These are phyloP conservation scores for Pristionchus entomophagus DNA, from an alignment of 2,888 invertebrate genomes.

Conservation along the genomic window DNA sequence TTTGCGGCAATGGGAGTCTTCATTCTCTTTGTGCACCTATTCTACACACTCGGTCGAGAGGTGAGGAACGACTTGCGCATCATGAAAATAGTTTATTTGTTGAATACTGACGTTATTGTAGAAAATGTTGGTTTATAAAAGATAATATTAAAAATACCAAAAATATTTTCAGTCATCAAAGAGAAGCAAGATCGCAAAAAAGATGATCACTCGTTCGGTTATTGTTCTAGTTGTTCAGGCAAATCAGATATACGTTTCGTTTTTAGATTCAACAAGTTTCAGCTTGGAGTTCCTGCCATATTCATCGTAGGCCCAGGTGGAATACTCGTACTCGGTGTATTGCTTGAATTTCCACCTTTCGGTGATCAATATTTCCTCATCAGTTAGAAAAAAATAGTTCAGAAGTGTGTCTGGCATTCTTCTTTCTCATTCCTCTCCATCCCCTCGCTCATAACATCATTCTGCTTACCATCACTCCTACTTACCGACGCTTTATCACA, in stretches of 20 bases:
- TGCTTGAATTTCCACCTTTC: neutral
- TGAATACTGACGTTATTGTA: no score
- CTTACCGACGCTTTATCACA: neutral
- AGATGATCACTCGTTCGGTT: neutral
- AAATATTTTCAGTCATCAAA: neutral
- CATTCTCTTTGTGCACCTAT: neutral
- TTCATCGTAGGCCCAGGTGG: neutral
- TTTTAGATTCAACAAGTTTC: neutral
- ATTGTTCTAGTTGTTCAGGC: neutral
- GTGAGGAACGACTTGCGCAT: no score
- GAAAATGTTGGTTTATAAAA: no score
- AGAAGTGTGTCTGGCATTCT: neutral
- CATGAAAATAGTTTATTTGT: no score
- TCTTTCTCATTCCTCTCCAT: neutral
- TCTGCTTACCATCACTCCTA: neutral
- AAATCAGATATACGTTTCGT: neutral
- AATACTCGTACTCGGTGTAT: neutral
- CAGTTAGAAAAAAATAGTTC: neutral
- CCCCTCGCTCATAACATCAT: neutral
- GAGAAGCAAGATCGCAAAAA: neutral
- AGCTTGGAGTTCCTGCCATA: neutral
- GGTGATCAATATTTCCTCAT: neutral
- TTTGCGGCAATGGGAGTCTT: neutral
- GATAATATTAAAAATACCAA: no score
- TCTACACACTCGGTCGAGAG: neutral